phyloP scores from a whole-genome alignment of 2,113 vertebrate genomes.

The Paralichthys olivaceus region DNA sequence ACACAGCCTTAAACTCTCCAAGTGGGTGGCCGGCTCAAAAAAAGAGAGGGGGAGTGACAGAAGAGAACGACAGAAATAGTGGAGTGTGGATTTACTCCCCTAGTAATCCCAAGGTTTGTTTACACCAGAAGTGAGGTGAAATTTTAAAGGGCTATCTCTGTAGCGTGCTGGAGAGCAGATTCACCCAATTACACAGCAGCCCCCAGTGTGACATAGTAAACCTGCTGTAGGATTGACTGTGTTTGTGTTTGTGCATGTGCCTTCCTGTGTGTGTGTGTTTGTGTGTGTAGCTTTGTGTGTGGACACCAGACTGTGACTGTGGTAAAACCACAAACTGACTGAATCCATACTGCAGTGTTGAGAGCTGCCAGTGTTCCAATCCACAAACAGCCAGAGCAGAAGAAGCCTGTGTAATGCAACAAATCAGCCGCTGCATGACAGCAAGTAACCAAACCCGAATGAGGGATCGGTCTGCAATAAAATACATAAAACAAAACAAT shows the following conservation, averaged over 20 bases:
- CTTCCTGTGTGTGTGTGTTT: constrained; percentile 8
- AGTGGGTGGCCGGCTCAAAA: constrained; percentile 29
- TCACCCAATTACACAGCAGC: constrained; percentile 79
- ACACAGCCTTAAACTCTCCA: constrained; percentile 33
- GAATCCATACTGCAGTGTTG: constrained; percentile 62
- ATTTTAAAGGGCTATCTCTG: constrained; percentile 75
- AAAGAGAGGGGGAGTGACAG: not conserved
- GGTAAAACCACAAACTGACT: constrained; percentile 68
- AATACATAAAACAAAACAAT: not conserved
- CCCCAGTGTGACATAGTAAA: constrained; percentile 75
- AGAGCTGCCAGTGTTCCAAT: constrained; percentile 56
- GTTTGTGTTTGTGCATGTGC: constrained; percentile 15
- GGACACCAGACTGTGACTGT: constrained; percentile 61
- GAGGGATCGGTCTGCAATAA: not conserved
- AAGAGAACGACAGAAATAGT: constrained; percentile 35
- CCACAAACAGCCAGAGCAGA: constrained; percentile 41
- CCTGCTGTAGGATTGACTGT: constrained; percentile 66
- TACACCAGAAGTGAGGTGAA: constrained; percentile 77
- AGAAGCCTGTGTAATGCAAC: constrained; percentile 36
- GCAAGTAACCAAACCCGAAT: not conserved
- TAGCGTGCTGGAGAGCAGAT: constrained; percentile 71
- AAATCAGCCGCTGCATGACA: constrained; percentile 37
- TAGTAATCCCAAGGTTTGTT: constrained; percentile 74
- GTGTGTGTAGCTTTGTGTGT: constrained; percentile 24
- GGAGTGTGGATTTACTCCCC: constrained; percentile 63